phyloP scores from a whole-genome alignment of 2,113 vertebrate species.

The Zeus faber region DNA sequence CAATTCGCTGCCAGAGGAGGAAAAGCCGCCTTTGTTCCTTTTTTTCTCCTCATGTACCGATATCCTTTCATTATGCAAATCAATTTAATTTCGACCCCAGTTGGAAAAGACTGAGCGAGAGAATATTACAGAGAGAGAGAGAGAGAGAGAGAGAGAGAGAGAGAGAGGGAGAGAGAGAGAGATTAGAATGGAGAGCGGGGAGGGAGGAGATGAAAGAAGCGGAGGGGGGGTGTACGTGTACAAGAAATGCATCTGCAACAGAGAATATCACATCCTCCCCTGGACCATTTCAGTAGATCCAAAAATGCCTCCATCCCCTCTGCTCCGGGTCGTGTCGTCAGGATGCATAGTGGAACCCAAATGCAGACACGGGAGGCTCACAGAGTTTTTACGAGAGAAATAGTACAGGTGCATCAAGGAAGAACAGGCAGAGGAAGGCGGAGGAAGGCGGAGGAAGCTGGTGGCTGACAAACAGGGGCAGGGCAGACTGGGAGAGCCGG shows the following conservation, averaged over 20 bases:
- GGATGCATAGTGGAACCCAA: no score
- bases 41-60: conserved; percentile 51
- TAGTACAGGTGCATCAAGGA: no score
- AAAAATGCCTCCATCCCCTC: no score
- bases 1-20: conserved; percentile 42
- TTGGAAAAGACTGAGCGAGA: conserved; percentile 35
- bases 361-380: no score
- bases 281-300: conserved; percentile 30
- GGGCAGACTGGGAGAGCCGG: no score
- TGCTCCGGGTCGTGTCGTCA: no score
- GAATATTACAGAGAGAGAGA: conserved; percentile 13
- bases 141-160: conserved; percentile 17
- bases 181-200: no score
- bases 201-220: conserved; percentile 63
- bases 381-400: no score
- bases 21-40: conserved; percentile 53
- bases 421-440: no score
- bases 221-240: conserved; percentile 38
- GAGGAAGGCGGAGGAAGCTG: no score
- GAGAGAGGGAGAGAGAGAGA: conserved; percentile 66
- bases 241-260: conserved; percentile 46
- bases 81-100: conserved; percentile 69
- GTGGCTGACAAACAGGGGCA: no score
- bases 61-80: conserved; percentile 73
- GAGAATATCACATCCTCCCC: no score